phyloP scores from a whole-genome alignment of 2,888 invertebrate genomes.

The Zygogramma bicolorata region DNA sequence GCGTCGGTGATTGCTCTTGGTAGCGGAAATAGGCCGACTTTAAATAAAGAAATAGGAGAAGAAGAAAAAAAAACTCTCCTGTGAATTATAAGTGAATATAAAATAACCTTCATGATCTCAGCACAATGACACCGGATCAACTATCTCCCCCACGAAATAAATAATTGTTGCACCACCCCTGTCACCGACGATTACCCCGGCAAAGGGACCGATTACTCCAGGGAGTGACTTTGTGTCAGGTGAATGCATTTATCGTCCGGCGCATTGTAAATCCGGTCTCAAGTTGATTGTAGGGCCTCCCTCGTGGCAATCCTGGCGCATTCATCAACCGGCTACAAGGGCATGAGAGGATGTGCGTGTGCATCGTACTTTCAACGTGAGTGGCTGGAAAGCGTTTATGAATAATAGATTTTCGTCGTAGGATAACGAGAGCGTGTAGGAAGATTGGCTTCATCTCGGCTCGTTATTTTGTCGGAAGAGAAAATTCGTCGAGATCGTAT shows the following conservation, averaged over 20 bases:
- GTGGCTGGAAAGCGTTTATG: not conserved
- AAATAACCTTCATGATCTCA: too few relatives aligned
- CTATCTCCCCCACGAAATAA: too few relatives aligned
- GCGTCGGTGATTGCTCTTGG: too few relatives aligned
- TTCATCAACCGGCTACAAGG: not conserved
- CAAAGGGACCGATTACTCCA: not conserved
- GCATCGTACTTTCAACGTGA: not conserved
- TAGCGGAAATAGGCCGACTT: too few relatives aligned
- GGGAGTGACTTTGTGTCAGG: constrained; percentile 33
- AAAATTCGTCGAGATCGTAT: too few relatives aligned
- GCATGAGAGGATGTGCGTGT: constrained; percentile 6
- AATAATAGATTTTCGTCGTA: not conserved
- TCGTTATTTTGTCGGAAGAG: not conserved
- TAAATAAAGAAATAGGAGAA: too few relatives aligned
- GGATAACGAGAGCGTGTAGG: not conserved
- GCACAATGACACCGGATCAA: too few relatives aligned
- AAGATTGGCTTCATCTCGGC: not conserved
- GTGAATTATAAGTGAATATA: too few relatives aligned
- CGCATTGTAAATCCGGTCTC: constrained; percentile 44
- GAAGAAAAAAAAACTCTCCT: too few relatives aligned
- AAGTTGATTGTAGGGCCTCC: constrained; percentile 42
- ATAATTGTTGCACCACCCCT: too few relatives aligned
- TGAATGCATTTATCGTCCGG: constrained; percentile 42
- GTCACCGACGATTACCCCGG: not conserved
- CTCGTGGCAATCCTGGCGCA: constrained; percentile 21